Percentiles rank a stretch among this genome's conserved stretches.
Conservation (phyloP, 1,140 invertebrate genomes). For the Papilio polyxenes region DNA sequence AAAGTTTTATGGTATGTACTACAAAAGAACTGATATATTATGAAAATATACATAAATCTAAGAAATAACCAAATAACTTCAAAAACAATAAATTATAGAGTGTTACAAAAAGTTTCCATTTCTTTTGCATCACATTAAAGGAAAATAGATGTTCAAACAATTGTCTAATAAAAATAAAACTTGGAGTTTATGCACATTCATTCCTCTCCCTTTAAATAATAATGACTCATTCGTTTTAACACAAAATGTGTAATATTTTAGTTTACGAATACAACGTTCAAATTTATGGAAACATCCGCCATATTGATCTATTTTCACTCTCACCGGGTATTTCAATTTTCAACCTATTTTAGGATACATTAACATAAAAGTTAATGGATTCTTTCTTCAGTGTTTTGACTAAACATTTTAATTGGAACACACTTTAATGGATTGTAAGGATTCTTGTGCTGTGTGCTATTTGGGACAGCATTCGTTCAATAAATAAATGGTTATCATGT, state of each 20-base stretch:
- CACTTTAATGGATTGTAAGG: constrained; percentile 25
- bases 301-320: constrained; percentile 19
- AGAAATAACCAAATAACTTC: not conserved
- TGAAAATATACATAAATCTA: too few species aligned
- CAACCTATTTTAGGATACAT: not conserved
- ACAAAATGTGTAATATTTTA: constrained; percentile 25
- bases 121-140: not conserved
- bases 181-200: not conserved
- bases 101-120: not conserved
- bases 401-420: constrained; percentile 22
- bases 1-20: too few species aligned
- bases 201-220: constrained; percentile 3
- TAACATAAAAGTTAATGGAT: constrained; percentile 13
- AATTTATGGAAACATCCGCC: constrained; percentile 26
- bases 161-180: not conserved
- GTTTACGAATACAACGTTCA: not conserved
- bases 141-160: not conserved
- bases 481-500: not conserved
- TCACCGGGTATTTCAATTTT: not conserved
- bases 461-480: not conserved
- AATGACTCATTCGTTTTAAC: constrained; percentile 20
- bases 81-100: not conserved
- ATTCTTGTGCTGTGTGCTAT: constrained; percentile 16
- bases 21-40: too few species aligned
- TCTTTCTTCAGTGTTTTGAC: constrained; percentile 7